Evolutionary conservation across 2,113 vertebrate genomes (phyloP).

Genomic region (Prionailurus bengalensis): DNA sequence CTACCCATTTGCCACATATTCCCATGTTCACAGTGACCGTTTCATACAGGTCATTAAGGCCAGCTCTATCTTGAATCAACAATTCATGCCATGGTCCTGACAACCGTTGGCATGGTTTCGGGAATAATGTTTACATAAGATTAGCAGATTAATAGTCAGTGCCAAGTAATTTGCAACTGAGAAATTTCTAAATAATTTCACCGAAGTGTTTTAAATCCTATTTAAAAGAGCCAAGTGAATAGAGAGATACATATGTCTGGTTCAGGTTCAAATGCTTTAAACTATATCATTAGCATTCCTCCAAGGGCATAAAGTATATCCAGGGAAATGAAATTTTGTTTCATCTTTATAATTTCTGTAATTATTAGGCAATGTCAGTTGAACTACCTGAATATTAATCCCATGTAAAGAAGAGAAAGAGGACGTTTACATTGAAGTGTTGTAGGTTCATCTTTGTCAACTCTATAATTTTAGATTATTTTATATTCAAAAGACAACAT

Average conservation of each 20-base stretch:
- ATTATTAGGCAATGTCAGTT: neutral
- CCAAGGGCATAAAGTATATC: neutral
- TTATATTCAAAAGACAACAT: constrained; percentile 37
- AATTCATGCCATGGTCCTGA: neutral
- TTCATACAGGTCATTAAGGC: neutral
- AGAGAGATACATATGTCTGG: neutral
- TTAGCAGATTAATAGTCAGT: neutral
- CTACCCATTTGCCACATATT: neutral
- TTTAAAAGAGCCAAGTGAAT: constrained; percentile 53
- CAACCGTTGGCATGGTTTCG: neutral
- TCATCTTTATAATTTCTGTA: constrained; percentile 28
- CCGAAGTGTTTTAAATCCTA: constrained; percentile 25
- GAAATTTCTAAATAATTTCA: constrained; percentile 18
- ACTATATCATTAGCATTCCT: neutral
- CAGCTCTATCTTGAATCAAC: neutral
- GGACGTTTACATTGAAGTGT: neutral
- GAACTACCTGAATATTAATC: neutral
- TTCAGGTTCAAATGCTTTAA: constrained; percentile 22
- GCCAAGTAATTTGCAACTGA: constrained; percentile 39
- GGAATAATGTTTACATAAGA: constrained; percentile 32
- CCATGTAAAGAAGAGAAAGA: neutral
- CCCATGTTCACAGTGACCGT: neutral
- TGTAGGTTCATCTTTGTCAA: neutral
- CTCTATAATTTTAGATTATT: constrained; percentile 40
- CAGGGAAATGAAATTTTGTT: constrained; percentile 52